Percentiles rank a stretch among this genome's conserved stretches.
phyloP scores from a whole-genome alignment of 2,797 vertebrate genomes.

The Gorsachius magnificus region DNA sequence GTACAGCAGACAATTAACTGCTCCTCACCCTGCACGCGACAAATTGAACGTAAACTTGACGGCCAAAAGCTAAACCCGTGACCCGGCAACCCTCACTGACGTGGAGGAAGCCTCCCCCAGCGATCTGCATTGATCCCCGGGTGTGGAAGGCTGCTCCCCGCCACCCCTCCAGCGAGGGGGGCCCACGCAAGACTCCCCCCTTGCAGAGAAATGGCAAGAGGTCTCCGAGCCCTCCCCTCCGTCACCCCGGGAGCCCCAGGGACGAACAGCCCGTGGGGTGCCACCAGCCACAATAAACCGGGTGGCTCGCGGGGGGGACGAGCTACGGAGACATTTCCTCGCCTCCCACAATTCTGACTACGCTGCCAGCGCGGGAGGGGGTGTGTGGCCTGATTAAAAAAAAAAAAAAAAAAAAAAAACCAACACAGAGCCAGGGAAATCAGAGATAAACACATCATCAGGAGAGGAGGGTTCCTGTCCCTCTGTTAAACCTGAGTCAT shows the following conservation, averaged over 20 bases:
- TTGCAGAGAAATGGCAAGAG: background rate
- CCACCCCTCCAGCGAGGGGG: background rate
- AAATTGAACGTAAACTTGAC: background rate
- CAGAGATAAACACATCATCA: background rate
- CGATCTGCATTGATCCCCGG: background rate
- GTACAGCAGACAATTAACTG: background rate
- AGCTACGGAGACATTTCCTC: slow-evolving; percentile 6
- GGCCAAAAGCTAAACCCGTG: background rate
- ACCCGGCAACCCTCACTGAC: background rate
- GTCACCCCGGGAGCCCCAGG: background rate
- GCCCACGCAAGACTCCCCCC: background rate
- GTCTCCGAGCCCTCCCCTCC: background rate
- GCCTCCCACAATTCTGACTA: slow-evolving; percentile 10
- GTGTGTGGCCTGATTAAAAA: background rate
- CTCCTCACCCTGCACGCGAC: background rate
- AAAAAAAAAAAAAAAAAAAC: background rate
- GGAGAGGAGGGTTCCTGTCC: background rate
- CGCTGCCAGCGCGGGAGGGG: background rate
- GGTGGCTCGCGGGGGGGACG: background rate
- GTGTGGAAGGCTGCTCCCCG: background rate
- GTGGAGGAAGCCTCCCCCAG: background rate
- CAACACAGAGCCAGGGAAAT: background rate
- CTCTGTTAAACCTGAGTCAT: slow-evolving; percentile 52
- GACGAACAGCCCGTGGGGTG: background rate
- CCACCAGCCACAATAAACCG: background rate